phyloP scores from a whole-genome alignment of 1,140 invertebrate species.

The Maniola jurtina region DNA sequence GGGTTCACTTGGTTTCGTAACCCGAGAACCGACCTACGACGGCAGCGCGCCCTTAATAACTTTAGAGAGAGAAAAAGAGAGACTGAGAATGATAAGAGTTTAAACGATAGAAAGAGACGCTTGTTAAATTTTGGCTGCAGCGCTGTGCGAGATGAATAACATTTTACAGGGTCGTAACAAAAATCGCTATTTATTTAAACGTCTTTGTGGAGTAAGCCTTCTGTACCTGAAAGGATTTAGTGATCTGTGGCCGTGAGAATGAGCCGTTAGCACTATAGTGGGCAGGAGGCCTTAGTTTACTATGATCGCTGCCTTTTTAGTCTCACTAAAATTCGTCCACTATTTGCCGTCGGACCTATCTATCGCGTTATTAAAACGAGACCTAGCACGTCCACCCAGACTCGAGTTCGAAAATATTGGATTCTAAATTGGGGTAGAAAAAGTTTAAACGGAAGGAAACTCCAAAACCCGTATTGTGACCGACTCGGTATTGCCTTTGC shows the following conservation, averaged over 20 bases:
- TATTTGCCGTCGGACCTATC: constrained; percentile 46
- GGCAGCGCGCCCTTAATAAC: too few species aligned
- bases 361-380: constrained; percentile 53
- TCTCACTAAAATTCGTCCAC: constrained; percentile 43
- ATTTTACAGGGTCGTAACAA: too few species aligned
- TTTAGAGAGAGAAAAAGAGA: too few species aligned
- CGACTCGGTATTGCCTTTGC: constrained; percentile 11
- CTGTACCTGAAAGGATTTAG: not conserved
- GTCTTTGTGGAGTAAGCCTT: too few species aligned
- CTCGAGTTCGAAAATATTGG: constrained; percentile 49
- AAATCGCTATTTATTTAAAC: too few species aligned
- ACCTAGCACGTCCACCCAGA: constrained; percentile 37
- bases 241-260: not conserved
- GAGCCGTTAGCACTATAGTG: too few species aligned
- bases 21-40: too few species aligned
- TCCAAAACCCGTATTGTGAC: constrained; percentile 23
- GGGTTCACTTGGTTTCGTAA: too few species aligned
- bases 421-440: constrained; percentile 45
- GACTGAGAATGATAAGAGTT: too few species aligned
- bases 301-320: constrained; percentile 41
- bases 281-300: constrained; percentile 32
- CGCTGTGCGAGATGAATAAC: too few species aligned
- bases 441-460: constrained; percentile 34
- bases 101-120: too few species aligned
- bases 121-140: too few species aligned